Conservation (phyloP, 92 coral and sea anemone species). For the Parazoanthus darwini region DNA sequence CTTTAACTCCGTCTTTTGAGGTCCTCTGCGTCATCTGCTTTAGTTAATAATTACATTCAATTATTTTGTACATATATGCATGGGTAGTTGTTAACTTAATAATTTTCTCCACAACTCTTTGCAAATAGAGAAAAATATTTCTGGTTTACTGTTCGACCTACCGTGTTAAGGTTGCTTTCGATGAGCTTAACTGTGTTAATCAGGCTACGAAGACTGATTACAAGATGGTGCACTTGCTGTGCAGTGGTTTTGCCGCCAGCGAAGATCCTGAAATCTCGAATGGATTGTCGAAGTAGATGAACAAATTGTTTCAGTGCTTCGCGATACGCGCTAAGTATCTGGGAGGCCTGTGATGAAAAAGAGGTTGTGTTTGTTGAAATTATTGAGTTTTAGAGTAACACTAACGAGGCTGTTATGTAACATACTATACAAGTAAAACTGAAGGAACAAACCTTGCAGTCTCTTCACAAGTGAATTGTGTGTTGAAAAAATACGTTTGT, state of each 20-base stretch:
- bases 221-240: slow-evolving; percentile 3
- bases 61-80: not conserved
- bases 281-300: not conserved
- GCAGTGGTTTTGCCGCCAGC: slow-evolving; percentile 8
- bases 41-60: not conserved
- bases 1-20: not conserved
- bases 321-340: not conserved
- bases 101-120: not conserved
- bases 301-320: slow-evolving; percentile 12
- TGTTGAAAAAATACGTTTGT: no score
- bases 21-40: not conserved
- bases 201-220: slow-evolving; percentile 4
- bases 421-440: not conserved
- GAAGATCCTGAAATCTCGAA: slow-evolving; percentile 15
- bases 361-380: not conserved
- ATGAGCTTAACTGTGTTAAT: not conserved
- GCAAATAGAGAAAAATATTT: not conserved
- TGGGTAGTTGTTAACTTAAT: not conserved
- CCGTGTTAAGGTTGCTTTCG: slow-evolving; percentile 17
- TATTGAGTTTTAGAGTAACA: not conserved
- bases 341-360: slow-evolving; percentile 4
- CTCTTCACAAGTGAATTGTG: no score
- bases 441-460: no score
- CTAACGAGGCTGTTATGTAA: not conserved
- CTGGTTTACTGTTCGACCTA: not conserved